These are phyloP conservation scores for Quadriops clusia DNA, from an alignment of 2,888 invertebrate genomes.

Conservation along the genomic window DNA sequence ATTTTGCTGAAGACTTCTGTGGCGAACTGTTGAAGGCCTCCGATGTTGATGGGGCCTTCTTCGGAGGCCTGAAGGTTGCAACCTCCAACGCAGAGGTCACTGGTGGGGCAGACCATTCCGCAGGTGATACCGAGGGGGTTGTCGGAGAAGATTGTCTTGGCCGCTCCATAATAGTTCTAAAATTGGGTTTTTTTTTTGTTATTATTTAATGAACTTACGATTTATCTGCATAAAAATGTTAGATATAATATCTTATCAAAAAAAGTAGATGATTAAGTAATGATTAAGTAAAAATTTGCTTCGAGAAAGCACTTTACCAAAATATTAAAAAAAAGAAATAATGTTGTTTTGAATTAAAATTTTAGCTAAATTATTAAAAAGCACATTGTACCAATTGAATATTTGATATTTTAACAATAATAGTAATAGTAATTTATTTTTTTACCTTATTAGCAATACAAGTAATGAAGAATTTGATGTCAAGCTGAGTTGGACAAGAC, in stretches of 20 bases:
- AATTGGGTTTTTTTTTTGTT: too few relatives aligned
- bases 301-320: too few relatives aligned
- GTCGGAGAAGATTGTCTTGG: conserved; percentile 90
- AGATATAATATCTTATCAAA: too few relatives aligned
- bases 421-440: conserved; percentile 6
- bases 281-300: too few relatives aligned
- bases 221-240: too few relatives aligned
- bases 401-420: too few relatives aligned
- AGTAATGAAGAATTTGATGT: conserved; percentile 92
- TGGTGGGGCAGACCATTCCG: conserved; percentile 98
- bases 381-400: too few relatives aligned
- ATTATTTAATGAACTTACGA: too few relatives aligned
- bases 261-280: too few relatives aligned
- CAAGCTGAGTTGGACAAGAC: conserved; percentile 95
- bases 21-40: conserved; percentile 95
- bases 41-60: conserved; percentile 97
- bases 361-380: too few relatives aligned
- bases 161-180: conserved; percentile 95
- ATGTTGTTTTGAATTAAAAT: too few relatives aligned
- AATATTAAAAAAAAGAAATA: too few relatives aligned
- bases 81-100: conserved; percentile 95
- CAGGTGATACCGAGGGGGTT: conserved; percentile 92
- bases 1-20: conserved; percentile 90
- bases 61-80: conserved; percentile 94
- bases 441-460: conserved; percentile 87